A percentile compares a stretch with the other conserved stretches of the same genome.
phyloP scores from a whole-genome alignment of 2,888 invertebrate species.

The Hirtodrosophila trivittata region DNA sequence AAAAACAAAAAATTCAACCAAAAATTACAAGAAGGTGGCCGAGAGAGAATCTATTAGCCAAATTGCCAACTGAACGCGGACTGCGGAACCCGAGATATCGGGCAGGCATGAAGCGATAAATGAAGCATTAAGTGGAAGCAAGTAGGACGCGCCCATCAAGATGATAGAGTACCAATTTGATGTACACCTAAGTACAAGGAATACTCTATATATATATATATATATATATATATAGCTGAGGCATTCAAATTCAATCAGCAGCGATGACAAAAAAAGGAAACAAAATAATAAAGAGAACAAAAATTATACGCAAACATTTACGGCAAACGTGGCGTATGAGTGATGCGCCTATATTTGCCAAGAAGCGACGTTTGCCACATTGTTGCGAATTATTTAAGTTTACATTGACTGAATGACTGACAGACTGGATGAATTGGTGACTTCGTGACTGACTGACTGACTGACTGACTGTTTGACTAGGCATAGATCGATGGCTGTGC shows the following conservation, averaged over 20 bases:
- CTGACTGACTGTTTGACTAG: too few relatives aligned
- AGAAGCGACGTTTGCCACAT: constrained; percentile 16
- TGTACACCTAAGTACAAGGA: constrained; percentile 20
- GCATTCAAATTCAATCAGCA: constrained; percentile 56
- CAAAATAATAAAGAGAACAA: constrained; percentile 10
- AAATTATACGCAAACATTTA: constrained; percentile 23
- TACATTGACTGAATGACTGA: too few relatives aligned
- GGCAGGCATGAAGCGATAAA: constrained; percentile 26
- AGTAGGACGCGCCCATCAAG: constrained; percentile 37
- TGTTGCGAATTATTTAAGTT: constrained; percentile 25
- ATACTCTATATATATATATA: too few relatives aligned
- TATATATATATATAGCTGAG: too few relatives aligned
- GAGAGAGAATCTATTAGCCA: constrained; percentile 59
- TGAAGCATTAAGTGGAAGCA: constrained; percentile 48
- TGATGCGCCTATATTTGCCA: constrained; percentile 44
- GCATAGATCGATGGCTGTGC: constrained; percentile 18
- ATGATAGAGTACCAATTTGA: constrained; percentile 43
- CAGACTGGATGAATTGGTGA: too few relatives aligned
- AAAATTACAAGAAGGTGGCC: too few relatives aligned
- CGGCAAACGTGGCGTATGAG: constrained; percentile 47
- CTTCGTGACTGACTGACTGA: too few relatives aligned
- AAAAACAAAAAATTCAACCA: too few relatives aligned
- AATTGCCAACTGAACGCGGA: constrained; percentile 63
- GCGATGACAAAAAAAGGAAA: not conserved
- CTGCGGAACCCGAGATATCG: too few relatives aligned